These are phyloP conservation scores for Orthonychiurus folsomi DNA, from an alignment of 2,888 invertebrate species.

Conservation along the genomic window DNA sequence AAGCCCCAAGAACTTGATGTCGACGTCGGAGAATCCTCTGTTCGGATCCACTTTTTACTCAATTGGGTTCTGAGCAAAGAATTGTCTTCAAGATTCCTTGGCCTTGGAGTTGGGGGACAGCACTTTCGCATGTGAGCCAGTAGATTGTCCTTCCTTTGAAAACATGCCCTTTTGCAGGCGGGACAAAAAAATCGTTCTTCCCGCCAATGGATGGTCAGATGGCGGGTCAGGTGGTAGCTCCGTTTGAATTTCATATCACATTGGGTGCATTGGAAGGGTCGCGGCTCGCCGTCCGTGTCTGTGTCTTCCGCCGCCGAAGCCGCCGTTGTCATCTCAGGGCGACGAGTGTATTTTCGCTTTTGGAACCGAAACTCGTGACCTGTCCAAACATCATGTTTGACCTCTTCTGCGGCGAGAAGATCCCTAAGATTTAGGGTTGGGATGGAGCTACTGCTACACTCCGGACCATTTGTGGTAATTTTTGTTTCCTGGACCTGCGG, in stretches of 20 bases:
- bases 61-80: no score
- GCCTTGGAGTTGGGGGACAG: not conserved
- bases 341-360: not conserved
- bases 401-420: not conserved
- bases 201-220: not conserved
- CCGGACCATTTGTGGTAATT: not conserved
- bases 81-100: no score
- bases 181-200: not conserved
- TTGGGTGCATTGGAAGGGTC: not conserved
- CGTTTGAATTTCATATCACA: not conserved
- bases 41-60: no score
- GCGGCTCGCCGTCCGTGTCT: no score
- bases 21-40: not conserved
- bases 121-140: not conserved
- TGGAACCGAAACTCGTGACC: not conserved
- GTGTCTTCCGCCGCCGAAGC: not conserved
- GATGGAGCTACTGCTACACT: not conserved
- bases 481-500: not conserved
- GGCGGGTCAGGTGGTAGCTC: not conserved
- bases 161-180: not conserved
- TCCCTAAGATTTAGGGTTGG: not conserved
- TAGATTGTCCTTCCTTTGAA: not conserved
- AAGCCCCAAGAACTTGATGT: not conserved
- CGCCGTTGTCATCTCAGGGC: not conserved
- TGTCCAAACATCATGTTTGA: not conserved